Base-by-base conservation (phyloP, 2,113 vertebrate genomes). In the Cynoglossus semilaevis region DNA sequence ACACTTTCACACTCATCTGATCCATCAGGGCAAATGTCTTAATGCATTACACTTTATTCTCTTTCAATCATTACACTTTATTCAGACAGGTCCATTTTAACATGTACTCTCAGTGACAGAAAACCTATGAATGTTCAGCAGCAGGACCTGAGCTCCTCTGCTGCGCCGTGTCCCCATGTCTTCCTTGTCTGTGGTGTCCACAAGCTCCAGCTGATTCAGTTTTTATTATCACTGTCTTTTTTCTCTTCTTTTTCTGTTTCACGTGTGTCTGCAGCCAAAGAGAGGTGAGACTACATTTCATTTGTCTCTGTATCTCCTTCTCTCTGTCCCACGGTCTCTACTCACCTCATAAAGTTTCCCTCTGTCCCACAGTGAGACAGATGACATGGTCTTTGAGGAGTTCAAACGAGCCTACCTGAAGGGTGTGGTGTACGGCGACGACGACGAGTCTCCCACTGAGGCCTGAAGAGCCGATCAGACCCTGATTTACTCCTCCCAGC, bases 351-450 rank as follows among this genome's bases (percentile, higher is more conserved):
- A 17, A 11, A 17, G 1, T 14, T 0, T 58, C 13, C 16, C 29
- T 65, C 38, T 63, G 19, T 53, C 8, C 48, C 17, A 2, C 59
- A 81, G 79, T 9, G 79, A 81, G 18, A 1, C 67, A 4, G 74
- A 65, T 0, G 74, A 81, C 63, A 63, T 81, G 75, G 75, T 81
- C 34, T 81, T 81, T 35, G 75, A 81, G 68, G 79, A 81, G 13
- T 81, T 81, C 22, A 81, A 81, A 19, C 64, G 79, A 38, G 67
- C 19, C 22, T 81, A 70, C 64, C 68, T 81, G 64, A 81, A 75
- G 67, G 79, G 79, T 0, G 58, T 78, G 16, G 63, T 81, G 44
- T 74, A 59, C 3, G 74, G 71, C 9, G 71, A 75, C 1, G 79
- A 78, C 0, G 79, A 81, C 2, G 79, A 81, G 54, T 81, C 74